Percentiles rank a stretch among this genome's conserved stretches.
Evolutionary conservation across 2,888 invertebrate genomes (phyloP).

Genomic region (Tipula lateralis): DNA sequence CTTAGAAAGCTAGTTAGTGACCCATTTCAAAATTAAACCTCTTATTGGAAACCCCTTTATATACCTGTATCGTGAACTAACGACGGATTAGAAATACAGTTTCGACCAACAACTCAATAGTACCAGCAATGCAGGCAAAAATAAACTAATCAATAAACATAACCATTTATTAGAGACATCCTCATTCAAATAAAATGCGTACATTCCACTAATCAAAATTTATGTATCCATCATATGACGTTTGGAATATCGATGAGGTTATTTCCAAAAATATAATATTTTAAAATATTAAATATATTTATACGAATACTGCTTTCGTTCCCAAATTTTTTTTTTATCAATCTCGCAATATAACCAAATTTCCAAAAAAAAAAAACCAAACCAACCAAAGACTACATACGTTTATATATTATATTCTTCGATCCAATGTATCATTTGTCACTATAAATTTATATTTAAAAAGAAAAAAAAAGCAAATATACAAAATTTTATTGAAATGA

Average conservation of each 20-base stretch:
- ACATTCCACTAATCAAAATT: constrained; percentile 1
- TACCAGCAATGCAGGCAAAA: background rate
- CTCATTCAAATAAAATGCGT: background rate
- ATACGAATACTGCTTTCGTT: background rate
- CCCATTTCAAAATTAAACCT: too few species aligned
- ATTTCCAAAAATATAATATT: background rate
- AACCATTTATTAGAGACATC: background rate
- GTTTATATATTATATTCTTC: background rate
- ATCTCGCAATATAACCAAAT: background rate
- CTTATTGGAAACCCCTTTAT: too few species aligned
- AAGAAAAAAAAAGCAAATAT: background rate
- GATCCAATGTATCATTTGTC: constrained; percentile 19
- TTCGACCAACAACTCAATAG: background rate
- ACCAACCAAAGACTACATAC: background rate
- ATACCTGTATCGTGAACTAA: too few species aligned
- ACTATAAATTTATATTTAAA: constrained; percentile 1
- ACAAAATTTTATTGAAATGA: constrained; percentile 20
- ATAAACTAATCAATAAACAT: background rate
- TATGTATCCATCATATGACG: background rate
- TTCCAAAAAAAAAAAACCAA: background rate
- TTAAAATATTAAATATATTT: background rate
- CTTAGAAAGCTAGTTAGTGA: too few species aligned
- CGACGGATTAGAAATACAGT: too few species aligned
- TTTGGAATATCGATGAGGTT: constrained; percentile 2
- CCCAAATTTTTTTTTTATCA: background rate